These are phyloP conservation scores for Volucella inanis DNA, from an alignment of 2,888 invertebrate genomes.

Conservation along the genomic window DNA sequence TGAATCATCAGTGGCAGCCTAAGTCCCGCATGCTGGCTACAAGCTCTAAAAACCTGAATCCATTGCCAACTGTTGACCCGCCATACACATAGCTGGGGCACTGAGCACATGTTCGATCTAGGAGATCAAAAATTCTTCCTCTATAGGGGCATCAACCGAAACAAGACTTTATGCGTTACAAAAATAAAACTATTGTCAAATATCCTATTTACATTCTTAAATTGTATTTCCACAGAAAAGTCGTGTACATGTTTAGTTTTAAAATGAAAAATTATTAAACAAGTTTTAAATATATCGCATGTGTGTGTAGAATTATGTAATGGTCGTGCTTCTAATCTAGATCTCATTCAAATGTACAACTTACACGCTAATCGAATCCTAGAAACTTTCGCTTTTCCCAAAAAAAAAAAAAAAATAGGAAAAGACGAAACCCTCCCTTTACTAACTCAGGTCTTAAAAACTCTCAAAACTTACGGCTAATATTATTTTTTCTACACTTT, in stretches of 20 bases:
- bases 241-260: slow-evolving; percentile 5
- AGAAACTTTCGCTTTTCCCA: background rate
- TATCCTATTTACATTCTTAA: slow-evolving; percentile 18
- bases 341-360: slow-evolving; percentile 25
- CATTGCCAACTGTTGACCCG: no score
- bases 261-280: slow-evolving; percentile 7
- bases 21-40: no score
- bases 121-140: no score
- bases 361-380: slow-evolving; percentile 20
- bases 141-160: no score
- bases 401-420: slow-evolving; percentile 16
- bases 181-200: background rate
- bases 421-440: slow-evolving; percentile 1
- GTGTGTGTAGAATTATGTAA: slow-evolving; percentile 1
- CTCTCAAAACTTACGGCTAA: slow-evolving; percentile 42
- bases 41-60: no score
- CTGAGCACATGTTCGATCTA: no score
- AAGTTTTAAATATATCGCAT: slow-evolving; percentile 10
- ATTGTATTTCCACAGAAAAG: slow-evolving; percentile 28
- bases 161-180: no score
- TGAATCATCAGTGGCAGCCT: no score
- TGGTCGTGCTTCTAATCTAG: slow-evolving; percentile 1
- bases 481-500: background rate
- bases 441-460: slow-evolving; percentile 65
- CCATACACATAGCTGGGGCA: no score